A percentile compares a stretch with the other conserved stretches of the same genome.
phyloP scores from a whole-genome alignment of 2,888 invertebrate genomes.

The Eremobia ochroleuca region DNA sequence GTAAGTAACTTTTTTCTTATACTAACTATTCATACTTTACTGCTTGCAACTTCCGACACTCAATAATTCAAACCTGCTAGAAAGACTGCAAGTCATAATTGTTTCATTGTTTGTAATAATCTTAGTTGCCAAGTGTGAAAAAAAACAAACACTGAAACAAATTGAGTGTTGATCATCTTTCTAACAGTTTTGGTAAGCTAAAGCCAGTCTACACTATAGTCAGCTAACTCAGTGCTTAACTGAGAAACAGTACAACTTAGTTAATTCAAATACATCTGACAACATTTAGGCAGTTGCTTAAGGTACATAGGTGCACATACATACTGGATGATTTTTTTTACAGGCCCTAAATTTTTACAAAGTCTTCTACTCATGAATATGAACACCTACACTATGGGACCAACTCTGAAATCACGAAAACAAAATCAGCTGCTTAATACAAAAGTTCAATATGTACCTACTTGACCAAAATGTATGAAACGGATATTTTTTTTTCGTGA shows the following conservation, averaged over 20 bases:
- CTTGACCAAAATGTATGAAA: no score
- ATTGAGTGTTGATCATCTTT: neutral
- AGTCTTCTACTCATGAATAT: no score
- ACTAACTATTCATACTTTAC: neutral
- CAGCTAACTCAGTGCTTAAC: neutral
- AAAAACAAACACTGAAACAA: neutral
- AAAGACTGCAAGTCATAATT: neutral
- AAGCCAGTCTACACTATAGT: neutral
- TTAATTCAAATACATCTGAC: neutral
- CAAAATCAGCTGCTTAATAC: no score
- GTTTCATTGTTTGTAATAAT: neutral
- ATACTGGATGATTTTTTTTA: no score
- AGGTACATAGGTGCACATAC: no score
- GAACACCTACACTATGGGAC: no score
- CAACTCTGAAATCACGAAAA: no score
- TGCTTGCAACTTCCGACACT: neutral
- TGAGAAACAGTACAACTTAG: neutral
- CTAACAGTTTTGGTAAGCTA: neutral
- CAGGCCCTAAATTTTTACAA: no score
- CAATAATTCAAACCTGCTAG: neutral
- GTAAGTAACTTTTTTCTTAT: constrained; percentile 35
- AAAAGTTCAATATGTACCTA: no score
- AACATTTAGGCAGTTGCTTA: neutral
- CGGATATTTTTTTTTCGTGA: no score
- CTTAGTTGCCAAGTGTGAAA: neutral